Conservation (phyloP, 2,888 invertebrate species). For the Aporophyla nigra region DNA sequence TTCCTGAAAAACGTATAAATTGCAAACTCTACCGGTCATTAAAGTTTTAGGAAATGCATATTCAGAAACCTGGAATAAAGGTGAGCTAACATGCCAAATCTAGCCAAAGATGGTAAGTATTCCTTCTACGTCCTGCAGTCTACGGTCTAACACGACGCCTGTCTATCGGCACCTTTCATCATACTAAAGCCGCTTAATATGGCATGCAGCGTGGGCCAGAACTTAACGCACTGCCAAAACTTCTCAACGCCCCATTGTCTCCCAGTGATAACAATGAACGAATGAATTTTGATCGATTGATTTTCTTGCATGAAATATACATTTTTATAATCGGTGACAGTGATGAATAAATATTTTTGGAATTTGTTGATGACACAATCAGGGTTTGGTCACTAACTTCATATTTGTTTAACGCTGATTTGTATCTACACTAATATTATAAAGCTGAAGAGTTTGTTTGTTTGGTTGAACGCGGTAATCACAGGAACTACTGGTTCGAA, state of each 20-base stretch:
- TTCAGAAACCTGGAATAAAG: neutral
- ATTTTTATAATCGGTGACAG: slow-evolving; percentile 44
- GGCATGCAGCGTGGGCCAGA: slow-evolving; percentile 57
- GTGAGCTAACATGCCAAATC: neutral
- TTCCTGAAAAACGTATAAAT: neutral
- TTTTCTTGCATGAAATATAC: slow-evolving; percentile 53
- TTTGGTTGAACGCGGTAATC: no score
- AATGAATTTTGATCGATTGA: slow-evolving; percentile 63
- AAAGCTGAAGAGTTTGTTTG: no score
- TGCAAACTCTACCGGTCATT: neutral
- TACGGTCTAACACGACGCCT: slow-evolving; percentile 31
- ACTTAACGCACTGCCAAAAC: slow-evolving; percentile 61
- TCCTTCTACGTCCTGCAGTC: slow-evolving; percentile 24
- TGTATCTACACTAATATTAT: no score
- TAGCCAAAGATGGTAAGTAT: slow-evolving; percentile 17
- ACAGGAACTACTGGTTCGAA: no score
- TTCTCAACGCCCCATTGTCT: slow-evolving; percentile 64
- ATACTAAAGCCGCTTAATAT: slow-evolving; percentile 50
- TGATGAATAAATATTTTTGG: slow-evolving; percentile 10
- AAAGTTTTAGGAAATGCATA: slow-evolving; percentile 10
- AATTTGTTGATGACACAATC: slow-evolving; percentile 13
- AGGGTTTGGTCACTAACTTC: neutral
- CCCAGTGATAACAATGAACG: slow-evolving; percentile 62
- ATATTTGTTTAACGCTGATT: neutral
- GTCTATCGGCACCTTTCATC: slow-evolving; percentile 61